phyloP scores from a whole-genome alignment of 92 coral and sea anemone species.

The Phenganax stokvisi region DNA sequence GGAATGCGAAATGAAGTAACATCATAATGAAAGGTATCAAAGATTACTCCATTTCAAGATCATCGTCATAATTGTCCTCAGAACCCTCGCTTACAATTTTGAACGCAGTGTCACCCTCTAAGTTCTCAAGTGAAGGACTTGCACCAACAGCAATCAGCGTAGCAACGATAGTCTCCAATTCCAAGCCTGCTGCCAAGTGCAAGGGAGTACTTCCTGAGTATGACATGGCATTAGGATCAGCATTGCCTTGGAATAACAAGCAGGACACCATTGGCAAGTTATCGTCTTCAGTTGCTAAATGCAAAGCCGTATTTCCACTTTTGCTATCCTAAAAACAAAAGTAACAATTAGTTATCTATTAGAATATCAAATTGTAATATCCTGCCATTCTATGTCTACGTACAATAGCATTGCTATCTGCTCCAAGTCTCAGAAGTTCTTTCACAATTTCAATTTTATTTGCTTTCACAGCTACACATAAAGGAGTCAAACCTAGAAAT shows the following conservation, averaged over 20 bases:
- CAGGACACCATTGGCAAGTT: slow-evolving; percentile 63
- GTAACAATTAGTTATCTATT: background rate
- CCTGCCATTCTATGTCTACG: background rate
- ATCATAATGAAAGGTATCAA: no score
- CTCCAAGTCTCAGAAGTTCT: slow-evolving; percentile 64
- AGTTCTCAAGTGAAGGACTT: slow-evolving; percentile 56
- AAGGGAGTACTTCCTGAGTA: slow-evolving; percentile 75
- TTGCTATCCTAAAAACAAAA: slow-evolving; percentile 63
- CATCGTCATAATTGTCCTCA: background rate
- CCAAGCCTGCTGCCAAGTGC: slow-evolving; percentile 90
- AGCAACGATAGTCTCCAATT: slow-evolving; percentile 60
- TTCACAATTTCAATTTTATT: slow-evolving; percentile 50
- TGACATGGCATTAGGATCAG: slow-evolving; percentile 63
- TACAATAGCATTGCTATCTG: slow-evolving; percentile 70
- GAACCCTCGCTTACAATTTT: slow-evolving; percentile 19
- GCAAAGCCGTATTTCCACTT: slow-evolving; percentile 89
- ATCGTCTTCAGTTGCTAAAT: slow-evolving; percentile 71
- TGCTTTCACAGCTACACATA: slow-evolving; percentile 62
- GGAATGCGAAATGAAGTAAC: no score
- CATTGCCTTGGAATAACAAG: slow-evolving; percentile 65
- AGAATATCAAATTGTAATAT: background rate
- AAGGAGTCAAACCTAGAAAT: slow-evolving; percentile 70
- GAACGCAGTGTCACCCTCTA: slow-evolving; percentile 64
- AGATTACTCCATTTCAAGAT: no score
- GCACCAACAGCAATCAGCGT: slow-evolving; percentile 83